phyloP scores from a whole-genome alignment of 30 jellyfish, hydroid and myxozoan species.

The Hydractinia symbiolongicarpus region DNA sequence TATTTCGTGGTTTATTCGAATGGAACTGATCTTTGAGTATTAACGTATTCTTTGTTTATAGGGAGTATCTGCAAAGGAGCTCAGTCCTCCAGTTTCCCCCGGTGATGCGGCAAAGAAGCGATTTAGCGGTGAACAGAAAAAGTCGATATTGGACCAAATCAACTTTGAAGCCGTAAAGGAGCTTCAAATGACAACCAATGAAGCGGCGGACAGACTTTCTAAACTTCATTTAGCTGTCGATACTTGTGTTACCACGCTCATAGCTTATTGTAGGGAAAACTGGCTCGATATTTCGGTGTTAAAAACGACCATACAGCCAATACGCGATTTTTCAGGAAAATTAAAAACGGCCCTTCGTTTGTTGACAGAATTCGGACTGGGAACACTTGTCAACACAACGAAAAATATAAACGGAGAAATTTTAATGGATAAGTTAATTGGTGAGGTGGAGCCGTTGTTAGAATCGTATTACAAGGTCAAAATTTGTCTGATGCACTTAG shows the following conservation, averaged over 20 bases:
- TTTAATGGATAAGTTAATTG: slow-evolving; percentile 41
- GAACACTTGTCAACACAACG: slow-evolving; percentile 73
- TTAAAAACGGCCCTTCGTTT: slow-evolving; percentile 72
- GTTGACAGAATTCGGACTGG: slow-evolving; percentile 89
- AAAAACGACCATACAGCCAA: slow-evolving; percentile 32
- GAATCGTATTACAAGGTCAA: slow-evolving; percentile 82
- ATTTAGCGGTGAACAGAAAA: slow-evolving; percentile 41
- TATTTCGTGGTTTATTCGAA: too few species aligned
- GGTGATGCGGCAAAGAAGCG: not conserved
- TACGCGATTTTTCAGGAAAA: slow-evolving; percentile 70
- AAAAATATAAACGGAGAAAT: slow-evolving; percentile 30
- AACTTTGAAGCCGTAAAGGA: slow-evolving; percentile 92
- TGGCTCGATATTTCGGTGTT: slow-evolving; percentile 67
- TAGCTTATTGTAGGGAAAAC: slow-evolving; percentile 50
- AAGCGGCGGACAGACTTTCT: slow-evolving; percentile 73
- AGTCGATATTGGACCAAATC: slow-evolving; percentile 78
- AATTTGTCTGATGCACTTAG: slow-evolving; percentile 82
- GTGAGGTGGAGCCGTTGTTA: slow-evolving; percentile 76
- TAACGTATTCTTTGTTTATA: not conserved
- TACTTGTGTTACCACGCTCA: slow-evolving; percentile 65
- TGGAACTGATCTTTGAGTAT: too few species aligned
- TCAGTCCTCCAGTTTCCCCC: not conserved
- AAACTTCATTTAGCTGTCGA: slow-evolving; percentile 94
- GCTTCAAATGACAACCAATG: slow-evolving; percentile 48
- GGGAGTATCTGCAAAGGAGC: not conserved